Evolutionary conservation across 2,797 vertebrate species (phyloP).

Genomic region (Catostomus latipinnis): DNA sequence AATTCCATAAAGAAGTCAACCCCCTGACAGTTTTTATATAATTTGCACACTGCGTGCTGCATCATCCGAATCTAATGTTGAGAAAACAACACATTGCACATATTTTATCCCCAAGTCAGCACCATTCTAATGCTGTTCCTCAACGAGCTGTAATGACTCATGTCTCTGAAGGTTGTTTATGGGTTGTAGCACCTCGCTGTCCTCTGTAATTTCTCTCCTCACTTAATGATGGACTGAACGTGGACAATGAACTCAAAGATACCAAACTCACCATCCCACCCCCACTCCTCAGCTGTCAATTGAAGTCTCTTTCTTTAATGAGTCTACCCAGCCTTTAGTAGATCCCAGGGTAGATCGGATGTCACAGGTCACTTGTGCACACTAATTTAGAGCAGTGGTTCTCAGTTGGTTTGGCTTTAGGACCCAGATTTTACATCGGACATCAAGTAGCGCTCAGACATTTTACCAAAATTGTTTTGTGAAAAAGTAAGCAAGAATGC

Average conservation of each 20-base stretch:
- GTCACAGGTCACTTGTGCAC: not conserved
- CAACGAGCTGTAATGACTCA: constrained; percentile 28
- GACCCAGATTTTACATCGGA: too few species aligned
- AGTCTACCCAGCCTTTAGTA: not conserved
- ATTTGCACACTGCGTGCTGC: constrained; percentile 17
- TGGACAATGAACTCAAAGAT: constrained; percentile 22
- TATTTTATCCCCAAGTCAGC: constrained; percentile 27
- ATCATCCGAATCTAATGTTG: constrained; percentile 46
- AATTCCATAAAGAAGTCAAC: not conserved
- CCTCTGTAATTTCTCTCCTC: constrained; percentile 47
- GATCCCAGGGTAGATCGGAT: not conserved
- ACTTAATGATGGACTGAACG: constrained; percentile 45
- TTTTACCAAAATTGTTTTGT: too few species aligned
- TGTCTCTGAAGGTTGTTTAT: constrained; percentile 46
- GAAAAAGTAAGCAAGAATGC: too few species aligned
- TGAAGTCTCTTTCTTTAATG: not conserved
- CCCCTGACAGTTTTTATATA: not conserved
- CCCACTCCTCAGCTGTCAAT: not conserved
- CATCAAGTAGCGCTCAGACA: too few species aligned
- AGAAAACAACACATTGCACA: not conserved
- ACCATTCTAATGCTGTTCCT: constrained; percentile 31
- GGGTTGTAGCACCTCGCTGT: constrained; percentile 16
- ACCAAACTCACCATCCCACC: not conserved
- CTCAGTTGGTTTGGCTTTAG: too few species aligned
- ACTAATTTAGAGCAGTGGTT: too few species aligned